Evolutionary conservation across 30 jellyfish, hydroid and myxozoan genomes (phyloP).

Genomic region (Cassiopea andromeda): DNA sequence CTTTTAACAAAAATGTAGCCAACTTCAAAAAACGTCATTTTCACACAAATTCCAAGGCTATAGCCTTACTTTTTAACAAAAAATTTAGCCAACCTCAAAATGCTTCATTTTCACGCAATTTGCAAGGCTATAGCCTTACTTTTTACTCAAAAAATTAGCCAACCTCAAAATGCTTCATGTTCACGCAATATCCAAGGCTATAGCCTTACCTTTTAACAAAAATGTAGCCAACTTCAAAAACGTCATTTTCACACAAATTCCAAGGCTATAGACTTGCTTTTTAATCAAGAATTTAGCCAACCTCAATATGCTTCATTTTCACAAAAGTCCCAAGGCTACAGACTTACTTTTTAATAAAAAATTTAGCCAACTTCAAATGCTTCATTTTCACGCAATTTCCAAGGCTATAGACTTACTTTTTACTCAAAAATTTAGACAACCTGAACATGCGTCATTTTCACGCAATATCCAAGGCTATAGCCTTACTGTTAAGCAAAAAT

Average conservation of each 20-base stretch:
- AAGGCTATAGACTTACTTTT: not conserved
- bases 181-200: not conserved
- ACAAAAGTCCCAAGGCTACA: not conserved
- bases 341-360: not conserved
- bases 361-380: not conserved
- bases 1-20: not conserved
- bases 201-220: not conserved
- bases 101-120: not conserved
- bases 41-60: not conserved
- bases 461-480: not conserved
- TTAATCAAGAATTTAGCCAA: not conserved
- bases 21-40: not conserved
- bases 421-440: not conserved
- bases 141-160: not conserved
- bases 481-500: not conserved
- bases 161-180: not conserved
- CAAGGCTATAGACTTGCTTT: conserved; percentile 4
- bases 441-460: not conserved
- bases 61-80: not conserved
- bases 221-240: not conserved
- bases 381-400: not conserved
- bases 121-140: not conserved
- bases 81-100: not conserved
- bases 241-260: not conserved
- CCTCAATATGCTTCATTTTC: not conserved